Percentiles rank a stretch among this genome's conserved stretches.
Evolutionary conservation across 2,888 invertebrate genomes (phyloP).

Genomic region (Drosophila fungiperda): DNA sequence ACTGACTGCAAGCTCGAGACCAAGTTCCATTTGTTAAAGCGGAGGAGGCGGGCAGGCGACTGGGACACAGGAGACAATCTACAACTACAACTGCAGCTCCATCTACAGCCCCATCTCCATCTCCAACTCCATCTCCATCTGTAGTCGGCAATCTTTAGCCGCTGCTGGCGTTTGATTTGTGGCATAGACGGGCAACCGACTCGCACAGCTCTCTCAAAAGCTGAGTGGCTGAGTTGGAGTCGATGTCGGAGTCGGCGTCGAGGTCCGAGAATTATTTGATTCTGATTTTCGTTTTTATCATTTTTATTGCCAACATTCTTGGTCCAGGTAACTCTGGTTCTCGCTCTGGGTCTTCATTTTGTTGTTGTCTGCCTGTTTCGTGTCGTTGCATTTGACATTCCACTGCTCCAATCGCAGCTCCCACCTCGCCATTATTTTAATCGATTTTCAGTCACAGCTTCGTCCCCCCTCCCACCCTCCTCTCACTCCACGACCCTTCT

Average conservation of each 20-base stretch:
- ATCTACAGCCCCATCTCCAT: neutral
- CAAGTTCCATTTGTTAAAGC: constrained; percentile 50
- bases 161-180: constrained; percentile 74
- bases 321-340: constrained; percentile 12
- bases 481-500: neutral
- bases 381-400: constrained; percentile 73
- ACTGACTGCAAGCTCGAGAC: constrained; percentile 45
- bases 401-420: constrained; percentile 56
- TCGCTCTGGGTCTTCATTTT: constrained; percentile 13
- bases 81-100: constrained; percentile 14
- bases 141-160: constrained; percentile 44
- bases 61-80: constrained; percentile 35
- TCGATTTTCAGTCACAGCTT: constrained; percentile 69
- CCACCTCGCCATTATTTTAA: constrained; percentile 65
- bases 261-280: constrained; percentile 61
- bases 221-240: constrained; percentile 14
- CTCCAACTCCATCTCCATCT: constrained; percentile 35
- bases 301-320: constrained; percentile 67
- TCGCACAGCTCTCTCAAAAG: constrained; percentile 2
- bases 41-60: neutral
- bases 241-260: constrained; percentile 1
- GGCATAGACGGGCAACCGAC: constrained; percentile 67
- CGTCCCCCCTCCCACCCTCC: neutral
- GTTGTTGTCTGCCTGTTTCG: constrained; percentile 33
- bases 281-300: constrained; percentile 61